A percentile compares a stretch with the other conserved stretches of the same genome.
phyloP scores from a whole-genome alignment of 2,888 invertebrate species.

The Nomada fabriciana region DNA sequence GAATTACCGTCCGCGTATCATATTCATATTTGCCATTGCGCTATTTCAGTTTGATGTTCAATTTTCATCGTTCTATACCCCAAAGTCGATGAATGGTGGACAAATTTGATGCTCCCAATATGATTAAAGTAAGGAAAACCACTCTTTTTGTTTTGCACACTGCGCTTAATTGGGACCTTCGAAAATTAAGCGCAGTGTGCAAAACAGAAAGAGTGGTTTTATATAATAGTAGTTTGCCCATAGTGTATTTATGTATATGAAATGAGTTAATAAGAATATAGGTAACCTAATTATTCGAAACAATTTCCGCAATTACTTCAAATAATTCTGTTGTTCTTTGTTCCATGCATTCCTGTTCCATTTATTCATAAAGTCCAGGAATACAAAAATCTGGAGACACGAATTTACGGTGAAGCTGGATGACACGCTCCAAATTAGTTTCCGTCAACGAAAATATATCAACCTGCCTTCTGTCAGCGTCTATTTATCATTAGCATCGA shows the following conservation, averaged over 20 bases:
- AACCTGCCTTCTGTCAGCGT: slow-evolving; percentile 6
- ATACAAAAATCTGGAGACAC: slow-evolving; percentile 1
- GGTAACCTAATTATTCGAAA: too few relatives aligned
- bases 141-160: background rate
- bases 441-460: background rate
- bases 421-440: slow-evolving; percentile 15
- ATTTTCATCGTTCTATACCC: background rate
- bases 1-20: background rate
- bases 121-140: background rate
- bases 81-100: background rate
- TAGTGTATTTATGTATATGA: too few relatives aligned
- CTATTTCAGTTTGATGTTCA: background rate
- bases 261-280: too few relatives aligned
- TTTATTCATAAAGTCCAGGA: background rate
- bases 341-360: too few relatives aligned
- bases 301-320: background rate
- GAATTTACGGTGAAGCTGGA: background rate
- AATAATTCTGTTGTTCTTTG: background rate
- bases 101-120: background rate
- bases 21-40: background rate
- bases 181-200: too few relatives aligned
- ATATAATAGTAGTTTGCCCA: too few relatives aligned
- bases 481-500: slow-evolving; percentile 24
- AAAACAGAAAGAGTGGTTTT: too few relatives aligned
- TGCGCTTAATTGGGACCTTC: background rate